Percentiles rank a stretch among this genome's conserved stretches.
These are phyloP conservation scores for Drosophila pullipes DNA, from an alignment of 2,888 invertebrate genomes.

Conservation along the genomic window DNA sequence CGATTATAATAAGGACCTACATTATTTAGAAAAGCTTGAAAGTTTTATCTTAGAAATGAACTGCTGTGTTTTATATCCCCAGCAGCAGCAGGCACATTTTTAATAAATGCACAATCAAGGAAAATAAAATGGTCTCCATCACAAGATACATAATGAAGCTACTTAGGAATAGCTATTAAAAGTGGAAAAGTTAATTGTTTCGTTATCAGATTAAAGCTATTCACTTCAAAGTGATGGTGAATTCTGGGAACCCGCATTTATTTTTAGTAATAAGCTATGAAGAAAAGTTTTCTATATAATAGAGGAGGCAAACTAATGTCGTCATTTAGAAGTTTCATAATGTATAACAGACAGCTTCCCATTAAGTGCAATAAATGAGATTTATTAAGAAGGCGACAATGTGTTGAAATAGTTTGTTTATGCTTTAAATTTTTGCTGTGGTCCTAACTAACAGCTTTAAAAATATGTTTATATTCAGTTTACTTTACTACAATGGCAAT, in stretches of 20 bases:
- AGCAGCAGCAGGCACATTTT: background rate
- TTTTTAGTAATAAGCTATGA: background rate
- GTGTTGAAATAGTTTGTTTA: background rate
- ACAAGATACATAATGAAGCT: background rate
- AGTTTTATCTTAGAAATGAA: background rate
- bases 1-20: background rate
- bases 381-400: too few species aligned
- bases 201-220: background rate
- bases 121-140: background rate
- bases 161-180: background rate
- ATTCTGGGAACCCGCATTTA: background rate
- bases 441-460: background rate
- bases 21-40: background rate
- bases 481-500: background rate
- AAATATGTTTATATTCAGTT: background rate
- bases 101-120: background rate
- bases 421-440: too few species aligned
- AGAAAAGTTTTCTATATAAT: background rate
- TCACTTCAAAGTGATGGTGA: background rate
- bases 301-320: background rate
- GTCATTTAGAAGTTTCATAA: background rate
- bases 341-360: background rate
- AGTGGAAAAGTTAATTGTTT: slow-evolving; percentile 1
- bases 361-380: too few species aligned
- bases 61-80: too few species aligned